These are phyloP conservation scores for Drosophila pegasa DNA, from an alignment of 2,888 invertebrate genomes.

Conservation along the genomic window DNA sequence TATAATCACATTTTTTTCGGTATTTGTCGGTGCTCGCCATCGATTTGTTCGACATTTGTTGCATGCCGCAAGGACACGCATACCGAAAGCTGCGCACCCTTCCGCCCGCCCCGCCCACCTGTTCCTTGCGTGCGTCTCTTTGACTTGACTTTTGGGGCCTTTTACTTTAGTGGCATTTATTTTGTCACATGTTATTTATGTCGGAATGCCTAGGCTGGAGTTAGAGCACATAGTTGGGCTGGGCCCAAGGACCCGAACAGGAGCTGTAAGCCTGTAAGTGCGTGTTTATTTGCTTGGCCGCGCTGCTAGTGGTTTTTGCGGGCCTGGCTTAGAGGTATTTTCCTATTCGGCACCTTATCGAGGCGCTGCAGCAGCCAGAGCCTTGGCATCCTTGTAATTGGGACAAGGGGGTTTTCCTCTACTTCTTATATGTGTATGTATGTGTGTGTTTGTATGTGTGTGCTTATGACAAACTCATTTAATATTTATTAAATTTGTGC, in stretches of 20 bases:
- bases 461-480: slow-evolving; percentile 74
- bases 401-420: slow-evolving; percentile 54
- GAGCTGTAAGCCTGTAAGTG: slow-evolving; percentile 64
- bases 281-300: slow-evolving; percentile 68
- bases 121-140: slow-evolving; percentile 3
- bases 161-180: slow-evolving; percentile 68
- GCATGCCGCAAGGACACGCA: slow-evolving; percentile 66
- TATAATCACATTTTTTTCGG: slow-evolving; percentile 67
- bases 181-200: slow-evolving; percentile 72
- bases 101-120: background rate
- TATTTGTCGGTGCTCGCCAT: slow-evolving; percentile 46
- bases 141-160: slow-evolving; percentile 55
- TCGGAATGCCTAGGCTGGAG: slow-evolving; percentile 42
- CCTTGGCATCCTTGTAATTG: slow-evolving; percentile 53
- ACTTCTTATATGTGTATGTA: slow-evolving; percentile 7
- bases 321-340: slow-evolving; percentile 65
- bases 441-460: slow-evolving; percentile 21
- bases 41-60: slow-evolving; percentile 74
- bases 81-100: background rate
- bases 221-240: background rate
- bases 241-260: background rate
- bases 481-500: slow-evolving; percentile 74
- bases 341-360: slow-evolving; percentile 65
- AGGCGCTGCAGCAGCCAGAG: slow-evolving; percentile 49
- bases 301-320: slow-evolving; percentile 36